phyloP scores from a whole-genome alignment of 2,888 invertebrate genomes.

The Entomobrya multifasciata region DNA sequence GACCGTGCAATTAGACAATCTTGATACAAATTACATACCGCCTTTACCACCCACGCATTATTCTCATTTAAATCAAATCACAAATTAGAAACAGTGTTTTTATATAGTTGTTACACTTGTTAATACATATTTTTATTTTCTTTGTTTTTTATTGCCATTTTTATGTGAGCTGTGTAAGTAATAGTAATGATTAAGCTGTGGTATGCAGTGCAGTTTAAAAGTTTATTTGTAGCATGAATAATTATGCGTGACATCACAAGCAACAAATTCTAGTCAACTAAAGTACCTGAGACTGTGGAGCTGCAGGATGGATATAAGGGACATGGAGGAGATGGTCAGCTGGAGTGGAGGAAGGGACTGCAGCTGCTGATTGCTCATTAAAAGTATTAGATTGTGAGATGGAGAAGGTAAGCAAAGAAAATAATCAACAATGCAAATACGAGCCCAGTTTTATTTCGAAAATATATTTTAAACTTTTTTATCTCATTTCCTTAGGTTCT shows the following conservation, averaged over 20 bases:
- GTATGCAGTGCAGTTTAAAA: too few species aligned
- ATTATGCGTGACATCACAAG: conserved; percentile 60
- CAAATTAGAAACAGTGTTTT: neutral
- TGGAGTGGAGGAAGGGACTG: too few species aligned
- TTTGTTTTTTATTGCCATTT: conserved; percentile 55
- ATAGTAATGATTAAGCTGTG: neutral
- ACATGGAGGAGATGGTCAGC: too few species aligned
- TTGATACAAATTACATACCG: neutral
- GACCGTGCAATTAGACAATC: conserved; percentile 27
- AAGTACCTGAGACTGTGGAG: conserved; percentile 64
- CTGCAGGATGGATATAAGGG: too few species aligned
- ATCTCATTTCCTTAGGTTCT: too few species aligned
- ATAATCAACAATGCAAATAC: too few species aligned
- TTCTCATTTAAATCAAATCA: neutral
- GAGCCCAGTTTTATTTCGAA: too few species aligned
- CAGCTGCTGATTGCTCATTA: too few species aligned
- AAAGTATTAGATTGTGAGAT: too few species aligned
- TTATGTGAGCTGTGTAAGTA: conserved; percentile 21
- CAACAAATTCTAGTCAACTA: conserved; percentile 70
- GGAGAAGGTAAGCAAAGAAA: too few species aligned
- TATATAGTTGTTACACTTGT: conserved; percentile 52
- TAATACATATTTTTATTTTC: conserved; percentile 1
- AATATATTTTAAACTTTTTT: too few species aligned
- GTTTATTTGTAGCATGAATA: neutral
- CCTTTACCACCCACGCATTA: too few species aligned